Evolutionary conservation across 1,140 invertebrate species (phyloP).

Genomic region (Dendrolimus kikuchii): DNA sequence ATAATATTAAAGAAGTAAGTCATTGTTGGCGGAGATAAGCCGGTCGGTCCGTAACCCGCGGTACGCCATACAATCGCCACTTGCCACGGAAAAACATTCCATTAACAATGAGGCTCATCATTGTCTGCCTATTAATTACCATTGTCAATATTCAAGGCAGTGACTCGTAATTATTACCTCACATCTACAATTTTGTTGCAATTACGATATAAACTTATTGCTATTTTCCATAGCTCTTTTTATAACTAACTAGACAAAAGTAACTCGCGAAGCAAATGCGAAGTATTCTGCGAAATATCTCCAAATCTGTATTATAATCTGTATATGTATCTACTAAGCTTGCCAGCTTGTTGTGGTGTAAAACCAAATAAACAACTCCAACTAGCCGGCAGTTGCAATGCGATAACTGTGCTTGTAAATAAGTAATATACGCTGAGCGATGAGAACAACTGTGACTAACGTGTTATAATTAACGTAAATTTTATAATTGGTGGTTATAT

Average conservation of each 20-base stretch:
- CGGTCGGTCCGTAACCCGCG: not conserved
- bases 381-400: slow-evolving; percentile 28
- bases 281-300: slow-evolving; percentile 34
- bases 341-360: no score
- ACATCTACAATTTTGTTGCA: slow-evolving; percentile 22
- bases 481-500: slow-evolving; percentile 49
- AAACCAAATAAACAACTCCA: slow-evolving; percentile 4
- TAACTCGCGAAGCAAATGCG: slow-evolving; percentile 30
- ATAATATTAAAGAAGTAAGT: slow-evolving; percentile 15
- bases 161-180: slow-evolving; percentile 32
- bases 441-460: slow-evolving; percentile 34
- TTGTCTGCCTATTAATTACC: slow-evolving; percentile 43
- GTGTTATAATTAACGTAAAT: slow-evolving; percentile 43
- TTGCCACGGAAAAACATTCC: slow-evolving; percentile 22
- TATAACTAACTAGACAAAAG: slow-evolving; percentile 10
- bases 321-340: no score
- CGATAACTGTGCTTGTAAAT: slow-evolving; percentile 31
- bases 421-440: slow-evolving; percentile 44
- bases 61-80: slow-evolving; percentile 1
- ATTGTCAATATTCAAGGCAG: slow-evolving; percentile 58
- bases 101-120: slow-evolving; percentile 37
- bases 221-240: slow-evolving; percentile 16
- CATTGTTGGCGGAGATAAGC: slow-evolving; percentile 21
- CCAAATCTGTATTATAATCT: slow-evolving; percentile 9
- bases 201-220: slow-evolving; percentile 19